A percentile compares a stretch with the other conserved stretches of the same genome.
These are phyloP conservation scores for Coccyzus lansbergi DNA, from an alignment of 2,797 vertebrate species.

Conservation along the genomic window DNA sequence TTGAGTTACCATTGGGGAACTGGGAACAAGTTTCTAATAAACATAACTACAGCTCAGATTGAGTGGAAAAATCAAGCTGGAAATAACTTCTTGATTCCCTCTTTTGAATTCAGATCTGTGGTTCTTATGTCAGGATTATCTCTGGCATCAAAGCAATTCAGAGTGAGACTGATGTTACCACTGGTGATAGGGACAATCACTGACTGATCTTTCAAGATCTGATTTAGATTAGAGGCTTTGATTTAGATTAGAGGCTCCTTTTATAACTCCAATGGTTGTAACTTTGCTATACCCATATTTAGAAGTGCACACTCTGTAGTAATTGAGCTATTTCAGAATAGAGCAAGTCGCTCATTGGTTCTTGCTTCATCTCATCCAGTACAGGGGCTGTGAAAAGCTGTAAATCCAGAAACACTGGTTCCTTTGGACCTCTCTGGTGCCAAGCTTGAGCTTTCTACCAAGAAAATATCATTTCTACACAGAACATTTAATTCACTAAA, in stretches of 20 bases:
- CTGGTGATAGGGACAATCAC: constrained; percentile 18
- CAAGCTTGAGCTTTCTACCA: not conserved
- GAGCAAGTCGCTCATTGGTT: not conserved
- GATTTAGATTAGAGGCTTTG: constrained; percentile 34
- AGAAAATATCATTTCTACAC: not conserved
- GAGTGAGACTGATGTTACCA: not conserved
- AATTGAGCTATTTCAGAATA: not conserved
- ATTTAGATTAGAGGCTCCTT: not conserved
- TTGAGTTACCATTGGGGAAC: not conserved
- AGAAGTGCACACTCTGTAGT: not conserved
- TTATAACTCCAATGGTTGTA: not conserved
- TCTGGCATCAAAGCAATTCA: not conserved
- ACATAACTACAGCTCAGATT: not conserved
- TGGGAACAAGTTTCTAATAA: not conserved
- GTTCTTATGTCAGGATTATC: not conserved
- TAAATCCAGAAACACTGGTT: not conserved
- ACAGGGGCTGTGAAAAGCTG: not conserved
- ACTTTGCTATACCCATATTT: not conserved
- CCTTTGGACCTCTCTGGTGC: not conserved
- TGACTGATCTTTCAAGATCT: constrained; percentile 32
- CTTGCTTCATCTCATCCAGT: not conserved
- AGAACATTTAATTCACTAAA: not conserved
- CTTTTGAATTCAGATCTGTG: constrained; percentile 14
- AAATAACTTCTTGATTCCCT: not conserved
- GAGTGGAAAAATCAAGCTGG: not conserved